These are phyloP conservation scores for Poeciliopsis presidionis DNA, from an alignment of 2,797 vertebrate genomes.

Conservation along the genomic window DNA sequence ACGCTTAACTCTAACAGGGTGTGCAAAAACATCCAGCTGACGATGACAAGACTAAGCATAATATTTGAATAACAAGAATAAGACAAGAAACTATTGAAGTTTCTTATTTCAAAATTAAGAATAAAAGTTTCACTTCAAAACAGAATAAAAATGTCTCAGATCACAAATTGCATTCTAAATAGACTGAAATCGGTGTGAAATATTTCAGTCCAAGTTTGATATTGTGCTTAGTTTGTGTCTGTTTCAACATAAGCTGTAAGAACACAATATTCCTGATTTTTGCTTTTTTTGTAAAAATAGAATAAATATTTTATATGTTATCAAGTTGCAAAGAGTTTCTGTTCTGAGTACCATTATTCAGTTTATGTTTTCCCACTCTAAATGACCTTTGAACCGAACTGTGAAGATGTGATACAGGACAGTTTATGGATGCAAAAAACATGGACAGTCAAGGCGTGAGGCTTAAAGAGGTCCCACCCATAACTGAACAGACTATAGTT, in stretches of 20 bases:
- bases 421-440: background rate
- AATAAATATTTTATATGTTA: background rate
- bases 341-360: background rate
- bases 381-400: background rate
- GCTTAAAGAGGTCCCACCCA: background rate
- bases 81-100: background rate
- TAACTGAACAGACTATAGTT: background rate
- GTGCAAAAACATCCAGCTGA: background rate
- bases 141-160: background rate
- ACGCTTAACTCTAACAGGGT: background rate
- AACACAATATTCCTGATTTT: background rate
- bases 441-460: background rate
- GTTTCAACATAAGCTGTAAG: background rate
- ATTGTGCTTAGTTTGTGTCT: background rate
- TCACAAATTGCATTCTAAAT: background rate
- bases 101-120: background rate
- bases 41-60: background rate
- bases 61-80: background rate
- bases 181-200: background rate
- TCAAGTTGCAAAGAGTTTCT: background rate
- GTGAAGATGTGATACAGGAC: background rate
- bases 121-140: background rate
- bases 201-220: background rate
- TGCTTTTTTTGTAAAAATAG: background rate
- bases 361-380: background rate